phyloP scores from a whole-genome alignment of 2,797 vertebrate species.

The Bryconaethiops microstoma region DNA sequence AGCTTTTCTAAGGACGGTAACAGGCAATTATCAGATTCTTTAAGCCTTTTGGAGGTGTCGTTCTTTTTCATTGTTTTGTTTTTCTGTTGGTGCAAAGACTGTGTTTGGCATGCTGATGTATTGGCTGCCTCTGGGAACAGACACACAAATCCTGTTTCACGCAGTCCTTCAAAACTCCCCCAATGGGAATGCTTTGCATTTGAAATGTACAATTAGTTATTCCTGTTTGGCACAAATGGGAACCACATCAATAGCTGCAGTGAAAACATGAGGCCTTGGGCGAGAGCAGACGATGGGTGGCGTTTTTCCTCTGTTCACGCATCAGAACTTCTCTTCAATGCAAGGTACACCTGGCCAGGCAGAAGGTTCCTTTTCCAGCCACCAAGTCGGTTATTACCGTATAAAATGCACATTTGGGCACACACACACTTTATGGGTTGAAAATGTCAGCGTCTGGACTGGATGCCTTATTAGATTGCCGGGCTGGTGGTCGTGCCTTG shows the following conservation, averaged over 20 bases:
- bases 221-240: conserved; percentile 73
- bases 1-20: conserved; percentile 11
- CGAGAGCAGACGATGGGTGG: conserved; percentile 54
- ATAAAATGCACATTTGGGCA: conserved; percentile 53
- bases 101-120: conserved; percentile 66
- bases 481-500: conserved; percentile 53
- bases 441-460: conserved; percentile 58
- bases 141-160: conserved; percentile 74
- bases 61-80: conserved; percentile 56
- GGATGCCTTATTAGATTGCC: conserved; percentile 64
- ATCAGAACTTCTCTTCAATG: conserved; percentile 26
- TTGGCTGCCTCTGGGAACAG: conserved; percentile 66
- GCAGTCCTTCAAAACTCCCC: conserved; percentile 70
- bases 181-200: conserved; percentile 77
- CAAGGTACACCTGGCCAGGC: neutral
- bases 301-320: conserved; percentile 46
- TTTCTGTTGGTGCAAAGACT: conserved; percentile 56
- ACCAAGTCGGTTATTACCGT: conserved; percentile 43
- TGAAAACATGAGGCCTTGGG: conserved; percentile 66
- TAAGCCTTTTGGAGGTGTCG: conserved; percentile 49
- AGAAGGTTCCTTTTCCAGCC: conserved; percentile 25
- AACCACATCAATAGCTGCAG: conserved; percentile 61
- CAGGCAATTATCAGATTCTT: conserved; percentile 49
- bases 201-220: conserved; percentile 80
- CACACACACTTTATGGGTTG: conserved; percentile 53